Evolutionary conservation across 2,888 invertebrate genomes (phyloP).

Genomic region (Scaptomyza cyrtandrae): DNA sequence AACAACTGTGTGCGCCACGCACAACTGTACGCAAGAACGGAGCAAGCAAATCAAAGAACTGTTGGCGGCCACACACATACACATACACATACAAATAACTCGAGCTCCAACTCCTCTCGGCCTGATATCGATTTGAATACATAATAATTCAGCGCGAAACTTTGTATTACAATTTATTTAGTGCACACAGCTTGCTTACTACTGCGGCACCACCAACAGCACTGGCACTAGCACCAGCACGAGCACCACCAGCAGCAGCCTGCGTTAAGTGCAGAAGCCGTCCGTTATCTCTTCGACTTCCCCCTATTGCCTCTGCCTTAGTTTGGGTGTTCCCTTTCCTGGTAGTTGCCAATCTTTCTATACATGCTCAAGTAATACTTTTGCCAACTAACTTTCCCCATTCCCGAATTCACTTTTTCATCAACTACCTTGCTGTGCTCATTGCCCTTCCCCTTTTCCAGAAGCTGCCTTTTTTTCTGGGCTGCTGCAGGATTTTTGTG

Average conservation of each 20-base stretch:
- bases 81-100: slow-evolving; percentile 17
- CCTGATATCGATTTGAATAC: slow-evolving; percentile 77
- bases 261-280: slow-evolving; percentile 28
- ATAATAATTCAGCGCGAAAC: slow-evolving; percentile 78
- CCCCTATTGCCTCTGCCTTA: neutral
- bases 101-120: slow-evolving; percentile 47
- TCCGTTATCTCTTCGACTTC: slow-evolving; percentile 11
- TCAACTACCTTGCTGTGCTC: slow-evolving; percentile 34
- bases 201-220: slow-evolving; percentile 18
- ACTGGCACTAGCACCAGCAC: slow-evolving; percentile 1
- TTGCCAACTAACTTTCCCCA: slow-evolving; percentile 53
- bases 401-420: slow-evolving; percentile 15
- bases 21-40: slow-evolving; percentile 37
- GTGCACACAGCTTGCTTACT: slow-evolving; percentile 59
- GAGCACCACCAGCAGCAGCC: slow-evolving; percentile 5
- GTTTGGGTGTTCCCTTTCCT: neutral
- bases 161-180: slow-evolving; percentile 79
- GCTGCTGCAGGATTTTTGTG: slow-evolving; percentile 29
- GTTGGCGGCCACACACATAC: slow-evolving; percentile 10
- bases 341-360: slow-evolving; percentile 70
- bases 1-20: slow-evolving; percentile 12
- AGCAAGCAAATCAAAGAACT: slow-evolving; percentile 11
- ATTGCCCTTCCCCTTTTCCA: neutral
- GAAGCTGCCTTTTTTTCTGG: slow-evolving; percentile 22
- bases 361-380: slow-evolving; percentile 69